A percentile compares a stretch with the other conserved stretches of the same genome.
phyloP scores from a whole-genome alignment of 2,797 vertebrate genomes.

The Muscicapa comitata region DNA sequence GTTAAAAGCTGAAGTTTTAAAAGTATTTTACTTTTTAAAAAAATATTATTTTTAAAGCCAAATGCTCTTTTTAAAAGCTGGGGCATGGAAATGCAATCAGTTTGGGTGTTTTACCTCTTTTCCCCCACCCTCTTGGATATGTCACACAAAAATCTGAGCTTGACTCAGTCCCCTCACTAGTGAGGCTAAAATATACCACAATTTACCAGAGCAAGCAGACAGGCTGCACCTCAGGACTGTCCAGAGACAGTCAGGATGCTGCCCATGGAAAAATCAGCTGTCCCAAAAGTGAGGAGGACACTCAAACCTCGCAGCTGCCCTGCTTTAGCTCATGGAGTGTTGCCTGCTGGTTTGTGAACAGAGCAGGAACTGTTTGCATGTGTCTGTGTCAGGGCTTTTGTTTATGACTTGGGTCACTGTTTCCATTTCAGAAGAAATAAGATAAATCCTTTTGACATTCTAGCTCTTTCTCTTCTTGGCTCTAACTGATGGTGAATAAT shows the following conservation, averaged over 20 bases:
- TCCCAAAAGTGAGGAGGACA: not conserved
- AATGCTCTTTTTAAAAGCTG: not conserved
- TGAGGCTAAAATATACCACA: not conserved
- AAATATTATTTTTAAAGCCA: not conserved
- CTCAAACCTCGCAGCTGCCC: not conserved
- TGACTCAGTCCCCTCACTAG: not conserved
- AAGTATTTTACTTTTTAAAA: not conserved
- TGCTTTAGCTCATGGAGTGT: not conserved
- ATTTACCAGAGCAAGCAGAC: not conserved
- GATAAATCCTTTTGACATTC: constrained; percentile 45
- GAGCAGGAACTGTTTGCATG: not conserved
- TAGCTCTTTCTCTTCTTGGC: constrained; percentile 16
- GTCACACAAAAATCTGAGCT: not conserved
- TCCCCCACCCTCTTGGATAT: too few relatives aligned
- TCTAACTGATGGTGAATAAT: not conserved
- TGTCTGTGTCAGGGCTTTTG: not conserved
- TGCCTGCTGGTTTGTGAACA: constrained; percentile 1
- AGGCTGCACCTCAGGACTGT: rapidly evolving
- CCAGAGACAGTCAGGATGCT: not conserved
- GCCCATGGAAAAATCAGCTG: not conserved
- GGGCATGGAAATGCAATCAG: not conserved
- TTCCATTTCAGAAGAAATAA: constrained; percentile 55
- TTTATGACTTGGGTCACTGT: not conserved
- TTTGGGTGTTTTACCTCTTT: not conserved
- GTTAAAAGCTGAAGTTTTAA: not conserved